phyloP scores from a whole-genome alignment of 2,888 invertebrate species.

The Actias luna region DNA sequence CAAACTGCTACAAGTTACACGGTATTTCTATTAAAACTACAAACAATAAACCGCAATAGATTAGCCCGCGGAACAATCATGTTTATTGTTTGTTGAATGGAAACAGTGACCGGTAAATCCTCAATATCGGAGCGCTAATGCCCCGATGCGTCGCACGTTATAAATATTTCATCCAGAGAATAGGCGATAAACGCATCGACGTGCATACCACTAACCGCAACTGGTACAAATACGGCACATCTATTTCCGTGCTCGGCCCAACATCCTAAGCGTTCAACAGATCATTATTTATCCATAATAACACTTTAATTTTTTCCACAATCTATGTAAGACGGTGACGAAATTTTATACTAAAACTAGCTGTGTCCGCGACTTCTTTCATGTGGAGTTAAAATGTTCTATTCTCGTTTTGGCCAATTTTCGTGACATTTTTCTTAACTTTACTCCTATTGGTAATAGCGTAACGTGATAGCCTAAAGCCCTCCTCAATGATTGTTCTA shows the following conservation, averaged over 20 bases:
- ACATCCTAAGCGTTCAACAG: conserved; percentile 16
- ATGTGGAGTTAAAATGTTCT: too few species aligned
- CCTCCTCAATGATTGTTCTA: too few species aligned
- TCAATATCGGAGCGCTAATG: conserved; percentile 12
- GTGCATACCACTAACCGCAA: conserved; percentile 27
- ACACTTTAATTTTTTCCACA: not conserved
- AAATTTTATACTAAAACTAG: too few species aligned
- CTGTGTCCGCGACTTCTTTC: too few species aligned
- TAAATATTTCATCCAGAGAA: conserved; percentile 44
- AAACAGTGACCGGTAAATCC: conserved; percentile 16
- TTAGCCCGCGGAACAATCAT: conserved; percentile 1
- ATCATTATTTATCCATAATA: conserved; percentile 1
- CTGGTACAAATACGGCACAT: conserved; percentile 29
- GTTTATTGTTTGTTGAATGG: conserved; percentile 12
- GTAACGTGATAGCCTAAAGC: too few species aligned
- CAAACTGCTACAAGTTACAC: too few species aligned
- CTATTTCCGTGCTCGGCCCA: conserved; percentile 52
- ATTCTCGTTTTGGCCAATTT: too few species aligned
- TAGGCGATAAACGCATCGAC: conserved; percentile 41
- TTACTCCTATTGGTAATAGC: too few species aligned
- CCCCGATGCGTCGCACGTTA: conserved; percentile 21
- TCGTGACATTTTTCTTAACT: too few species aligned
- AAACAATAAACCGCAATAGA: not conserved
- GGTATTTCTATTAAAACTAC: not conserved
- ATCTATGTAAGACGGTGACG: too few species aligned